Percentiles rank a stretch among this genome's conserved stretches.
Evolutionary conservation across 2,113 vertebrate genomes (phyloP).

Genomic region (Larimichthys crocea): DNA sequence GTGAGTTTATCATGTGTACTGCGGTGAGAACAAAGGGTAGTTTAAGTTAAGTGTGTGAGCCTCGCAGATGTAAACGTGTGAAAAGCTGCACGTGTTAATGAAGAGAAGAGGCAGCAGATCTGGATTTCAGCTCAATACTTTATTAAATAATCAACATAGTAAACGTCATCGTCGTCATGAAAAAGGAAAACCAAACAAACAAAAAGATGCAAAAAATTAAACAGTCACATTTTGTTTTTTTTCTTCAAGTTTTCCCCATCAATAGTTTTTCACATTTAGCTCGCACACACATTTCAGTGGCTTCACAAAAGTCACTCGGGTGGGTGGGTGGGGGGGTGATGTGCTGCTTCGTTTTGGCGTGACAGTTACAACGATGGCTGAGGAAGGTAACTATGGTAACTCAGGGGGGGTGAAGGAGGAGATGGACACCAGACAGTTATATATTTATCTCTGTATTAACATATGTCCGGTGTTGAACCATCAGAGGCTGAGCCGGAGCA

Average conservation of each 20-base stretch:
- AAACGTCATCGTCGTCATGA: conserved; percentile 65
- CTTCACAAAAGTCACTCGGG: conserved; percentile 65
- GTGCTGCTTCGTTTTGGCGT: conserved; percentile 35
- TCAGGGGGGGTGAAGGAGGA: neutral
- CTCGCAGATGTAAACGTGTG: conserved; percentile 23
- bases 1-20: conserved; percentile 32
- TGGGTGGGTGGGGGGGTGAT: conserved; percentile 25
- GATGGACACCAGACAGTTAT: conserved; percentile 10
- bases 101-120: neutral
- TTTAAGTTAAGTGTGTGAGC: conserved; percentile 33
- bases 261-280: conserved; percentile 42
- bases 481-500: conserved; percentile 34
- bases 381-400: conserved; percentile 53
- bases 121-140: conserved; percentile 73
- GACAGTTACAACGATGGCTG: conserved; percentile 22
- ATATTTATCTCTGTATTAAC: conserved; percentile 20
- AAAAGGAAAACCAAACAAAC: conserved; percentile 58
- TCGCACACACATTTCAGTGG: conserved; percentile 29
- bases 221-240: conserved; percentile 73
- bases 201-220: conserved; percentile 47
- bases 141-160: conserved; percentile 82
- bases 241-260: conserved; percentile 73
- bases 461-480: conserved; percentile 18
- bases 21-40: conserved; percentile 55
- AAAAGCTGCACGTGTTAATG: neutral